Evolutionary conservation across 2,797 vertebrate genomes (phyloP).

Genomic region (Gymnoscopelus braueri): DNA sequence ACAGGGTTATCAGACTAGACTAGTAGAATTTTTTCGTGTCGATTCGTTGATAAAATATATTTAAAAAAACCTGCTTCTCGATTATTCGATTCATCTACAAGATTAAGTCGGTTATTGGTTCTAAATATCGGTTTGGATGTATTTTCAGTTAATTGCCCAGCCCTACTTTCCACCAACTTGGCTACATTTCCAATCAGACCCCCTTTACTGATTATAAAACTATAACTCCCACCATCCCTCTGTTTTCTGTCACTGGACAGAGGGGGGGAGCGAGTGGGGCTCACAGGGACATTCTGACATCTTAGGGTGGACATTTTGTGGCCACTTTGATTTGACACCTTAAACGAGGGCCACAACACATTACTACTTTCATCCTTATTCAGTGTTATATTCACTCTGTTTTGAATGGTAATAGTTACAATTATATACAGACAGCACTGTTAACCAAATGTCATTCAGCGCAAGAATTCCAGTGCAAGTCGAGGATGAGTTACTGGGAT

Average conservation of each 20-base stretch:
- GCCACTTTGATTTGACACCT: constrained; percentile 29
- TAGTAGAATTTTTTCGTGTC: no score
- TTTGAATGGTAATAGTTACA: constrained; percentile 24
- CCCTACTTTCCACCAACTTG: constrained; percentile 10
- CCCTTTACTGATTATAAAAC: constrained; percentile 35
- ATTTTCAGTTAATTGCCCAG: no score
- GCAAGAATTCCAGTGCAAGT: constrained; percentile 16
- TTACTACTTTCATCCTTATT: constrained; percentile 30
- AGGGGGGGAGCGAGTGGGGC: constrained; percentile 55
- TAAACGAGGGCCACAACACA: constrained; percentile 30
- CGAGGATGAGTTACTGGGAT: constrained; percentile 14
- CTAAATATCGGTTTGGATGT: no score
- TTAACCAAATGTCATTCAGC: constrained; percentile 38
- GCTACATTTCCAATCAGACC: constrained; percentile 24
- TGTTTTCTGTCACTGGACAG: constrained; percentile 32
- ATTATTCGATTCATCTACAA: no score
- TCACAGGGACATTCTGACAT: constrained; percentile 65
- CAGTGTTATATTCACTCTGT: constrained; percentile 49
- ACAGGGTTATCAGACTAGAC: no score
- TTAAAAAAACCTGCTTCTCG: no score
- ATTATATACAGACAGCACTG: constrained; percentile 45
- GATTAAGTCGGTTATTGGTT: no score
- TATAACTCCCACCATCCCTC: constrained; percentile 36
- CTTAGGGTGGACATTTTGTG: constrained; percentile 29
- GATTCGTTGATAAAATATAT: no score